Conservation (phyloP, 2,113 vertebrate species). For the Syngnathus floridae region DNA sequence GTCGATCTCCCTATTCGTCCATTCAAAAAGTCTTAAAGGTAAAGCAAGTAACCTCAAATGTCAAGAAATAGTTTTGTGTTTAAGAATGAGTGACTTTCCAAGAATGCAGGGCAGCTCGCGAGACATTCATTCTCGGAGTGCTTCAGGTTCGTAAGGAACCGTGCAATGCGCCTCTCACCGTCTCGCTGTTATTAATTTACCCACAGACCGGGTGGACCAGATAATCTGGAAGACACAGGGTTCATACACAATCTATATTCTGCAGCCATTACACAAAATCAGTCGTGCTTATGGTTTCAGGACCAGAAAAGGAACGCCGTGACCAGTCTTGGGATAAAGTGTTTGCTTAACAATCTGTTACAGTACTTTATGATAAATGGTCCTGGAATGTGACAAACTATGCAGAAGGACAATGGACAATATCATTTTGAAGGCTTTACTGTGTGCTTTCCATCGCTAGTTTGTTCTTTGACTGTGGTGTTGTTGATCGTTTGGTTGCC, state of each 20-base stretch:
- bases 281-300: neutral
- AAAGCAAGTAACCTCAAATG: neutral
- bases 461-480: neutral
- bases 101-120: constrained; percentile 25
- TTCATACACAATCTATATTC: neutral
- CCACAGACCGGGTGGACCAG: constrained; percentile 45
- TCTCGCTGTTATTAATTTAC: constrained; percentile 32
- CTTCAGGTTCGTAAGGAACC: constrained; percentile 17
- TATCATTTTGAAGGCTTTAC: too few relatives aligned
- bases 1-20: neutral
- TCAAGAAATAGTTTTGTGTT: neutral
- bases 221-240: constrained; percentile 13
- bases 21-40: neutral
- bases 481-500: neutral
- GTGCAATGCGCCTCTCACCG: constrained; percentile 14
- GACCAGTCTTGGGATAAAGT: too few relatives aligned
- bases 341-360: too few relatives aligned
- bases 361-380: too few relatives aligned
- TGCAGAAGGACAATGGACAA: too few relatives aligned
- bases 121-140: neutral
- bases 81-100: constrained; percentile 19
- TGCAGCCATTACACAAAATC: neutral
- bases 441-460: too few relatives aligned
- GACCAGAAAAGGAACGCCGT: too few relatives aligned
- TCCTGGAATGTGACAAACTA: too few relatives aligned